These are phyloP conservation scores for Gambusia yucatana DNA, from an alignment of 2,797 vertebrate species.

Conservation along the genomic window DNA sequence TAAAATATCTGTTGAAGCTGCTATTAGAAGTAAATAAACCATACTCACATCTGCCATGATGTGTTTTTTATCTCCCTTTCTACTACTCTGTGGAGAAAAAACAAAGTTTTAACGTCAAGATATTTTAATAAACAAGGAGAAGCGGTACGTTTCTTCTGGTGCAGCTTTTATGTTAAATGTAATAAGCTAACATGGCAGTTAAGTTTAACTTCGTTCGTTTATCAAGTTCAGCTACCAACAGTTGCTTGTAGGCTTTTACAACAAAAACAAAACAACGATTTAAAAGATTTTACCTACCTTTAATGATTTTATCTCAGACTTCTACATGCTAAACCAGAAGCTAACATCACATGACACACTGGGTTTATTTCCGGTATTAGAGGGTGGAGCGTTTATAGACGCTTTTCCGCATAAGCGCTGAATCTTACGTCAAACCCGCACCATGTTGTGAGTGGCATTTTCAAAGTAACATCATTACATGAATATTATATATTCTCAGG, in stretches of 20 bases:
- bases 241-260: neutral
- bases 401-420: neutral
- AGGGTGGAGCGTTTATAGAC: neutral
- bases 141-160: neutral
- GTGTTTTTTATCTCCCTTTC: neutral
- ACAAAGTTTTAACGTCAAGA: neutral
- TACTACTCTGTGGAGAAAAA: neutral
- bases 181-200: conserved; percentile 5
- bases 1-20: neutral
- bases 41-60: conserved; percentile 15
- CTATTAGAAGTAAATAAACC: neutral
- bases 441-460: neutral
- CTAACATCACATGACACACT: neutral
- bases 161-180: neutral
- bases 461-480: neutral
- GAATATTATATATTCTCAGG: too few relatives aligned
- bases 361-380: neutral
- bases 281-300: neutral
- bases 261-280: neutral
- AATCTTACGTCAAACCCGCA: neutral
- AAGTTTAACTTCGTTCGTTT: neutral
- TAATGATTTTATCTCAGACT: neutral
- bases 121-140: too few relatives aligned
- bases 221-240: neutral
- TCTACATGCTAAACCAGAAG: conserved; percentile 7